Conservation (phyloP, 2,797 vertebrate species). For the Siniperca undulata region DNA sequence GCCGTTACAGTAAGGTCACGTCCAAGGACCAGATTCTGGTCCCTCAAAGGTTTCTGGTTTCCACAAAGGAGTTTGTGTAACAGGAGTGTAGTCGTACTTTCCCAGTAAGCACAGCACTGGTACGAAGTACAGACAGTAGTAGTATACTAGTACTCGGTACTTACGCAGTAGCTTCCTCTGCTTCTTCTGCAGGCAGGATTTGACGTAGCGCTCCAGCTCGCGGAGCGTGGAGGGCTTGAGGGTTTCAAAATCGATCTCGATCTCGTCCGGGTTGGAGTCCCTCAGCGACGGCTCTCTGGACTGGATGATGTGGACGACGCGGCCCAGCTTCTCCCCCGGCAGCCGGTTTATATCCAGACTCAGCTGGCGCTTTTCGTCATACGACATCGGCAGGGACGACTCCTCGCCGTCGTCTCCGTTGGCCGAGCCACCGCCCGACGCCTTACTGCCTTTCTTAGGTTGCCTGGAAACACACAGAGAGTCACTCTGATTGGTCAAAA, state of each 20-base stretch:
- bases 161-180: conserved; percentile 95
- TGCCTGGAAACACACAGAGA: conserved; percentile 82
- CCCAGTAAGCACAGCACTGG: neutral
- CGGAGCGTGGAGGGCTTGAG: conserved; percentile 96
- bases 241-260: conserved; percentile 98
- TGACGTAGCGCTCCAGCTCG: conserved; percentile 98
- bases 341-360: conserved; percentile 97
- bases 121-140: neutral
- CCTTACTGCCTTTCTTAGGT: conserved; percentile 92
- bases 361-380: conserved; percentile 96
- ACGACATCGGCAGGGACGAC: conserved; percentile 95
- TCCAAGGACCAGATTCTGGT: neutral
- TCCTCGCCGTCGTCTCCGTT: conserved; percentile 93
- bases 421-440: conserved; percentile 75
- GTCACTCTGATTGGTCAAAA: neutral
- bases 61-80: no score
- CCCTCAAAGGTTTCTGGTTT: neutral
- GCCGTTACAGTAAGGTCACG: neutral
- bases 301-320: conserved; percentile 98
- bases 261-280: conserved; percentile 98
- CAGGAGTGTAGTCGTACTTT: no score
- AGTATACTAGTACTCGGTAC: conserved; percentile 75
- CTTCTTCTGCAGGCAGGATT: conserved; percentile 98
- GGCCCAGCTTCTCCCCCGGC: conserved; percentile 96
- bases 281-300: conserved; percentile 95